Base-by-base conservation (phyloP, 2,113 vertebrate genomes). In the Mobula hypostoma region DNA sequence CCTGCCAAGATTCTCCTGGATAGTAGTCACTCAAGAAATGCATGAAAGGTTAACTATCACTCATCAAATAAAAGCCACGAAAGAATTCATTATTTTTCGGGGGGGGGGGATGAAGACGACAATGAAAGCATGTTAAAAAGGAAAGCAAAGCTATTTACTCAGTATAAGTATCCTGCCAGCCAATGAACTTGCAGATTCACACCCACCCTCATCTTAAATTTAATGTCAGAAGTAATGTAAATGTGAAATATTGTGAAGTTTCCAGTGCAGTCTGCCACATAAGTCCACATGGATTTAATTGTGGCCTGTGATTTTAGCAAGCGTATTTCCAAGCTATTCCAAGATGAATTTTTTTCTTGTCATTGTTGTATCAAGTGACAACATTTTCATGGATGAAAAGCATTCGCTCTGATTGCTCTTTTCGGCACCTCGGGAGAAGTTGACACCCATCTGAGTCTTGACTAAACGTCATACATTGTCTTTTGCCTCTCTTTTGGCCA, bases 171-270 rank as follows among this genome's bases (percentile, higher is more conserved):
- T 19, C 66, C 7, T 90, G 15, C 63, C 12, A 61, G 27, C 83
- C 24, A 27, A 48, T 74, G 11, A 24, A 5, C 14, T 29, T 40
- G 21, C 70, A 93, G 70, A 29, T 29, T 5, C 19, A 70, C 11
- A 21, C 72, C 72, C 17, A 1, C 72, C 72, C 19, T 21, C 32
- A 5, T 36, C 63, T 36, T 27, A 32, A 72, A 56, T 56, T 40
- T 93, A 93, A 74, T 56, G 40, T 93, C 91, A 93, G 91, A 76
- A 93, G 48, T 93, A 32, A 66, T 68, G 15, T 12, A 68, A 90
- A 17, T 90, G n/a, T 90, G 66, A 29, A 36, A 74, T 74, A 66
- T 68, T 93, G 40, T 14, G 66, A 93, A 48, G n/a, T 56, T 93
- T 74, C 40, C 68, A 93, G 91, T 48, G 72, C 74, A 70, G 48